Conservation (phyloP, 2,797 vertebrate genomes). For the Gastrophryne carolinensis region DNA sequence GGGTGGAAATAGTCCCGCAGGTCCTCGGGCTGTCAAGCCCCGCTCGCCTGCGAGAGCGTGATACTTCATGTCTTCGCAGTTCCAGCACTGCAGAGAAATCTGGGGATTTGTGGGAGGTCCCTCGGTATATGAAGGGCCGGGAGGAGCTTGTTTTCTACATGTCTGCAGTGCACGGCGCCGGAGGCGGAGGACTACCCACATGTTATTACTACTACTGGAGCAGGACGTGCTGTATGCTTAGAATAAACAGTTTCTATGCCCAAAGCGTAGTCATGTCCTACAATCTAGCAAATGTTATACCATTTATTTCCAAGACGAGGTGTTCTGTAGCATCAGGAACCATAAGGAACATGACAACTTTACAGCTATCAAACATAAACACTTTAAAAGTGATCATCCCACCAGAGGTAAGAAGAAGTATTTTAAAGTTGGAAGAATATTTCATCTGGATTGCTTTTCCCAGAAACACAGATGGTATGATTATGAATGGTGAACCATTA, state of each 20-base stretch:
- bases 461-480: constrained; percentile 44
- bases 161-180: too few species aligned
- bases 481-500: constrained; percentile 31
- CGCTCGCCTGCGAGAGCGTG: too few species aligned
- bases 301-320: not conserved
- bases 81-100: too few species aligned
- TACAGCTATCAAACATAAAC: constrained; percentile 21
- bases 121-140: too few species aligned
- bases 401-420: constrained; percentile 32
- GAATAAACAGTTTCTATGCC: constrained; percentile 2
- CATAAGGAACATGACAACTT: not conserved
- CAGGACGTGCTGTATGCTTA: too few species aligned
- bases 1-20: too few species aligned
- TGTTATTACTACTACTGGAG: too few species aligned
- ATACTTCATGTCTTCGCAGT: too few species aligned
- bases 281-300: not conserved
- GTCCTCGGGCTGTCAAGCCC: too few species aligned
- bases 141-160: too few species aligned
- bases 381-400: constrained; percentile 1
- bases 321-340: constrained; percentile 8
- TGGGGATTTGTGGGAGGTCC: too few species aligned
- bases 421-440: constrained; percentile 23
- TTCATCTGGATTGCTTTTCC: constrained; percentile 38
- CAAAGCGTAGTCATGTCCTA: constrained; percentile 3
- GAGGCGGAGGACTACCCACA: too few species aligned